Evolutionary conservation across 37 sponge, comb jelly and placozoan genomes (phyloP).

Genomic region (Ianthella basta): DNA sequence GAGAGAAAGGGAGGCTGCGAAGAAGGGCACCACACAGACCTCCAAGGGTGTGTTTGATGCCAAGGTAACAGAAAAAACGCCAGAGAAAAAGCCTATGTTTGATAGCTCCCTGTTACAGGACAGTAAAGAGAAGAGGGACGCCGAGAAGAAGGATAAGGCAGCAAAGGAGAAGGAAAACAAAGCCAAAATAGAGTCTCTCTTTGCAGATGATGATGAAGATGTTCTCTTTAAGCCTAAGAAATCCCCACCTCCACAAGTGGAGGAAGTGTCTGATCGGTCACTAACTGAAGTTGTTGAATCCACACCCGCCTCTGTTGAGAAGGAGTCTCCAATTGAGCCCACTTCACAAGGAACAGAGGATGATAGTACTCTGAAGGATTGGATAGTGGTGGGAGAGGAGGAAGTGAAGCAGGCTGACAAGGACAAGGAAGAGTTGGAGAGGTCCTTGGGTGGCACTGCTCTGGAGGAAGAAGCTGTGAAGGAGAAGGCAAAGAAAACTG

Average conservation of each 20-base stretch:
- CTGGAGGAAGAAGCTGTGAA: not conserved
- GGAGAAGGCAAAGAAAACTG: not conserved
- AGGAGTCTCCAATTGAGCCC: not conserved
- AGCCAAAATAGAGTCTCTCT: constrained; percentile 10
- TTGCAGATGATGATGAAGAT: constrained; percentile 20
- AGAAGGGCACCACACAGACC: not conserved
- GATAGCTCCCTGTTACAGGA: not conserved
- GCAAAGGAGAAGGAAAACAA: not conserved
- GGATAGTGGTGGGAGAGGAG: constrained; percentile 22
- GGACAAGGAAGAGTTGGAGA: constrained; percentile 18
- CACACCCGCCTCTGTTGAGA: not conserved
- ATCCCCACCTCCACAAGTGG: not conserved
- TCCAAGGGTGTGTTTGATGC: too few relatives aligned
- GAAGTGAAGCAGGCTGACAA: constrained; percentile 10
- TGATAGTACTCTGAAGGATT: constrained; percentile 10
- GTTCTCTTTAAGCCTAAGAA: not conserved
- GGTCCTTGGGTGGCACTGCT: not conserved
- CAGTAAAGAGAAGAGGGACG: not conserved
- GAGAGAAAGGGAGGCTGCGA: not conserved
- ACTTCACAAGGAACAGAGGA: not conserved
- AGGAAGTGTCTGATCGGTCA: not conserved
- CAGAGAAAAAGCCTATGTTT: not conserved
- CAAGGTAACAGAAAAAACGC: not conserved
- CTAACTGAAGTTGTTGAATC: not conserved
- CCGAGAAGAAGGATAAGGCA: not conserved